Conservation (phyloP, 2,888 invertebrate genomes). For the Cloeon dipterum region DNA sequence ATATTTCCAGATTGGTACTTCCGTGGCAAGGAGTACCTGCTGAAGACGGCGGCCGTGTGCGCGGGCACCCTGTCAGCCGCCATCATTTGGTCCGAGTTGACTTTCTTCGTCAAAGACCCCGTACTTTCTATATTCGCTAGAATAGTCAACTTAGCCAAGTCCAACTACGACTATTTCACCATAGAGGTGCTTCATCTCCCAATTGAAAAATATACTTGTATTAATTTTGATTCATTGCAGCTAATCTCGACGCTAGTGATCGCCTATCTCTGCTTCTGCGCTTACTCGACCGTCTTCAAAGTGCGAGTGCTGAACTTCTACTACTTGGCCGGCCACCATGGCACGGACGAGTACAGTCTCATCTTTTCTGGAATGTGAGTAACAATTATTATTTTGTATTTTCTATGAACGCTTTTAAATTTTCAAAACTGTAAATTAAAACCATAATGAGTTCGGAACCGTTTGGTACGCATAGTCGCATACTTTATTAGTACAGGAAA, state of each 20-base stretch:
- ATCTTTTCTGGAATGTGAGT: constrained; percentile 90
- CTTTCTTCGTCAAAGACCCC: constrained; percentile 83
- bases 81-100: constrained; percentile 98
- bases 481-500: too few relatives aligned
- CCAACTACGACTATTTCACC: constrained; percentile 71
- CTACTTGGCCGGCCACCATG: constrained; percentile 91
- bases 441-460: too few relatives aligned
- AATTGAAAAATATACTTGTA: constrained; percentile 1
- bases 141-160: constrained; percentile 60
- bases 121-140: constrained; percentile 93
- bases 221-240: constrained; percentile 26
- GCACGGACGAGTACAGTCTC: constrained; percentile 95
- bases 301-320: constrained; percentile 90
- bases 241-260: constrained; percentile 74
- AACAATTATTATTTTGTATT: too few relatives aligned
- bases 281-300: constrained; percentile 93
- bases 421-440: too few relatives aligned
- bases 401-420: too few relatives aligned
- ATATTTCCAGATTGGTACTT: constrained; percentile 78
- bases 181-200: constrained; percentile 75
- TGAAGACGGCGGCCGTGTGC: constrained; percentile 44
- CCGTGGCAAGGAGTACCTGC: constrained; percentile 58
- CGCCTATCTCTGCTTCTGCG: constrained; percentile 89
- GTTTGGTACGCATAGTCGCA: too few relatives aligned
- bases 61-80: constrained; percentile 60